Evolutionary conservation across 64 coral and sea anemone species (phyloP), one percentile per base, ranked within the genome.

Genomic region (Acropora tenuis): DNA sequence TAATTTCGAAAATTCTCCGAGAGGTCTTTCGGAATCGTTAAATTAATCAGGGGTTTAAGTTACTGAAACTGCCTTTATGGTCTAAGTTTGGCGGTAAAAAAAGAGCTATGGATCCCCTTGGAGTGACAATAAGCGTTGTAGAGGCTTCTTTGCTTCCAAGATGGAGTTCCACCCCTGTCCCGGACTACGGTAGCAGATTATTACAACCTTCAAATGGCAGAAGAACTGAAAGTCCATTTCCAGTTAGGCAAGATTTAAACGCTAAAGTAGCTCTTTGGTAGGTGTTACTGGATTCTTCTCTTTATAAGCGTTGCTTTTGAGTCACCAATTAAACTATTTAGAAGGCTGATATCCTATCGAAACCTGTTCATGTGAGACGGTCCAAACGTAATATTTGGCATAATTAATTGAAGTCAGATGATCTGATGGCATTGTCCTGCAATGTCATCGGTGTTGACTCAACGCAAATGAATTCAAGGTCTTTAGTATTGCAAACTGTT

Each of bases 221-320:
- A 8, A 74, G 55, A 12, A 74, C 80, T 1, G 52, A 86, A 8
- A 87, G 69, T 53, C 92, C 92, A 83, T 97, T 97, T 88, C 92
- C 95, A 88, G 83, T 97, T 18, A 57, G 84, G 1, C 50, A 40
- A 88, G 95, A 97, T 20, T 19, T 97, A 41, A 97, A 97, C 59
- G 46, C 75, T 48, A 97, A 94, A 91, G 95, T 97, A 57, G 79
- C 57, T 53, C 86, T 97, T 42, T 97, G 95, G 95, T 97, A 75
- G 91, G 78, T 80, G 4, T 49, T n/a, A 9, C 1, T 71, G 4
- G 50, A 2, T 59, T 61, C 0, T 7, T 13, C 20, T 60, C 15
- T 4, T 53, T 41, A 2, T 0, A 41, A 10, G 3, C 1, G n/a
- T 19, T 4, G 63, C 6, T 20, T 69, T 81, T 43, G 8, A 4